phyloP scores from a whole-genome alignment of 2,797 vertebrate species.

The Capromys pilorides region DNA sequence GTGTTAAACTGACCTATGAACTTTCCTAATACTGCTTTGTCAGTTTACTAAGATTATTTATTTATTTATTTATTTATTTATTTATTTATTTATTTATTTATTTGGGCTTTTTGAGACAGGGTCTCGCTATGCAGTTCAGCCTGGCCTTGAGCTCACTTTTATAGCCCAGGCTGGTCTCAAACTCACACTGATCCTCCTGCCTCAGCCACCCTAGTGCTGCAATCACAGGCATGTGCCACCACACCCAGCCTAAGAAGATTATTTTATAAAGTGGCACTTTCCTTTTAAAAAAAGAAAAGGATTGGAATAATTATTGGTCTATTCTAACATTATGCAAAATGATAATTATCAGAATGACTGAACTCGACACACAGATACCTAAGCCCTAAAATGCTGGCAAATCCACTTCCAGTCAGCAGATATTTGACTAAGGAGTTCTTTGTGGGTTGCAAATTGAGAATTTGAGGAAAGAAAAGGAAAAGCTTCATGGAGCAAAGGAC shows the following conservation, averaged over 20 bases:
- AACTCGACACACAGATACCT: neutral
- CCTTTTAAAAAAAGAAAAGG: neutral
- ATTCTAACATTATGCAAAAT: neutral
- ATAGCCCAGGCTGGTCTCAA: no score
- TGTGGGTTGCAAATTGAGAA: neutral
- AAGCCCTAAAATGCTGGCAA: neutral
- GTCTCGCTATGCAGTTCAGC: no score
- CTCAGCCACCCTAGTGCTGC: no score
- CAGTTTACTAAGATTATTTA: conserved; percentile 6
- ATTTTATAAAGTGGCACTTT: conserved; percentile 6
- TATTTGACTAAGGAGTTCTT: neutral
- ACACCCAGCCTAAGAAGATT: neutral
- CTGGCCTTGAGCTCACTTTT: no score
- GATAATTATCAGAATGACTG: neutral
- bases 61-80: neutral
- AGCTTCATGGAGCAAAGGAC: neutral
- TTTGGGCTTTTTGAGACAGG: no score
- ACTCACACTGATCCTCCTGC: no score
- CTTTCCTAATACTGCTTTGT: conserved; percentile 52
- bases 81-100: no score
- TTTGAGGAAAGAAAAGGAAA: neutral
- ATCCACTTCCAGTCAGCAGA: neutral
- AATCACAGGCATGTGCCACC: no score
- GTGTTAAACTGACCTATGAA: conserved; percentile 57
- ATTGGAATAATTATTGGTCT: conserved; percentile 15